Percentiles rank a stretch among this genome's conserved stretches.
phyloP scores from a whole-genome alignment of 2,797 vertebrate genomes.

The Chanos chanos region DNA sequence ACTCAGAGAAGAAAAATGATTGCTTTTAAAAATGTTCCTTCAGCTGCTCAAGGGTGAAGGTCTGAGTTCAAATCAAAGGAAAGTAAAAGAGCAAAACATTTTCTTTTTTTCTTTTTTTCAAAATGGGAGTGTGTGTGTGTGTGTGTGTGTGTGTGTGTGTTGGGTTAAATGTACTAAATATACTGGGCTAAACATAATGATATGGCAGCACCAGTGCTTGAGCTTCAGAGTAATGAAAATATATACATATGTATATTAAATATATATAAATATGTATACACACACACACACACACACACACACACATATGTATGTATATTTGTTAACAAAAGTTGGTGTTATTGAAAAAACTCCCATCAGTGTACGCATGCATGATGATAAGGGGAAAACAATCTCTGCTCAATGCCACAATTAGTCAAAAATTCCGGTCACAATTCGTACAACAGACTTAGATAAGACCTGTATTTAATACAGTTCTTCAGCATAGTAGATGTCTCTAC shows the following conservation, averaged over 20 bases:
- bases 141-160: background rate
- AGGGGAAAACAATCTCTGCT: too few species aligned
- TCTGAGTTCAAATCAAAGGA: background rate
- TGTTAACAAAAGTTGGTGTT: background rate
- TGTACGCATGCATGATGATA: too few species aligned
- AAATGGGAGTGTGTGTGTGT: background rate
- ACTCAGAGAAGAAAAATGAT: slow-evolving; percentile 45
- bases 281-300: background rate
- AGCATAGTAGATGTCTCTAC: too few species aligned
- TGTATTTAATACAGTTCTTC: too few species aligned
- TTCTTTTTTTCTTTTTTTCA: too few species aligned
- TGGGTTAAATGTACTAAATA: too few species aligned
- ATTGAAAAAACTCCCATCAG: too few species aligned
- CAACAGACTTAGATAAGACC: too few species aligned
- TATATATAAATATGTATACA: background rate
- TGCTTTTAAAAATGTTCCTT: slow-evolving; percentile 55
- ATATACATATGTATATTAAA: background rate
- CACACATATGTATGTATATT: background rate
- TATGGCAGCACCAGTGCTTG: background rate
- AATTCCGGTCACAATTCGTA: too few species aligned
- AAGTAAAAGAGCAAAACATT: background rate
- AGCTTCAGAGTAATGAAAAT: too few species aligned
- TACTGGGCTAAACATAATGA: slow-evolving; percentile 4
- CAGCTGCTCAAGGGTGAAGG: background rate
- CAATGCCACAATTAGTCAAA: too few species aligned